A percentile compares a stretch with the other conserved stretches of the same genome.
These are phyloP conservation scores for Ptiloglossa arizonensis DNA, from an alignment of 1,140 invertebrate species.

Conservation along the genomic window DNA sequence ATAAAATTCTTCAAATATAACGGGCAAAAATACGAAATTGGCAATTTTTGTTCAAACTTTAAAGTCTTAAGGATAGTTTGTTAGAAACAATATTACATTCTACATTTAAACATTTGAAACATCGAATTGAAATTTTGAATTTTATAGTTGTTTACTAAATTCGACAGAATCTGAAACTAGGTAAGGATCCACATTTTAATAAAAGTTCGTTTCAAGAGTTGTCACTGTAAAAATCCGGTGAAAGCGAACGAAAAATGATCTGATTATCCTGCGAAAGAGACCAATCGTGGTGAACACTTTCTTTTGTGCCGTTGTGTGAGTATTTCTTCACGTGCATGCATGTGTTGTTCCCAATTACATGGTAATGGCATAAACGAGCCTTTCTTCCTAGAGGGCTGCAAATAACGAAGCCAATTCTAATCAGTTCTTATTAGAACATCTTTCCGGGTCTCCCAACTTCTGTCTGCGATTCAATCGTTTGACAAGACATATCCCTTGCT, in stretches of 20 bases:
- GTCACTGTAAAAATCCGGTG: constrained; percentile 49
- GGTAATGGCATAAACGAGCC: constrained; percentile 37
- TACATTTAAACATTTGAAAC: no score
- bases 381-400: constrained; percentile 50
- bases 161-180: background rate
- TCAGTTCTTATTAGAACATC: constrained; percentile 64
- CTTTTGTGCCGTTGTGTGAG: constrained; percentile 37
- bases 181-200: background rate
- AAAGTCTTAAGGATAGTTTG: no score
- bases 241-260: constrained; percentile 70
- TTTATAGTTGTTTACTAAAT: no score
- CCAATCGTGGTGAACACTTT: constrained; percentile 52
- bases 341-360: constrained; percentile 25
- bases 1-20: no score
- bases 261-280: constrained; percentile 65
- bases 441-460: constrained; percentile 31
- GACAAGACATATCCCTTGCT: constrained; percentile 37
- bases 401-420: constrained; percentile 57
- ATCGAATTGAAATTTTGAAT: background rate
- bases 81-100: no score
- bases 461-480: constrained; percentile 28
- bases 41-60: no score
- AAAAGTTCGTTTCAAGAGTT: background rate
- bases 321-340: constrained; percentile 2
- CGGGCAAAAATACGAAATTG: no score